phyloP scores from a whole-genome alignment of 2,888 invertebrate species.

The Malachius bipustulatus region DNA sequence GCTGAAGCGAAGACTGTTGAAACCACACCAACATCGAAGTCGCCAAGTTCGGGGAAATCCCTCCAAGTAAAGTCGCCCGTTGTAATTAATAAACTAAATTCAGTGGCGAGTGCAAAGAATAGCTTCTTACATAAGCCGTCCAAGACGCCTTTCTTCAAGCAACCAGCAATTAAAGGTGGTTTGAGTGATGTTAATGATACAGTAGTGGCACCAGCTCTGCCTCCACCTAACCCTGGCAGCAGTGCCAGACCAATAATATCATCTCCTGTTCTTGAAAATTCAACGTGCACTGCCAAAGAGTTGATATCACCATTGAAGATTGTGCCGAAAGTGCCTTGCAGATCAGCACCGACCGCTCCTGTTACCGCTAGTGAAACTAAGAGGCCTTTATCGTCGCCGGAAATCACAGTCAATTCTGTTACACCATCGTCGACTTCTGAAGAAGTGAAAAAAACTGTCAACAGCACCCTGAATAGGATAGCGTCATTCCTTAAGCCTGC shows the following conservation, averaged over 20 bases:
- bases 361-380: conserved; percentile 33
- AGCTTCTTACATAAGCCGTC: conserved; percentile 23
- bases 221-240: conserved; percentile 51
- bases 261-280: conserved; percentile 67
- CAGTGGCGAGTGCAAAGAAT: conserved; percentile 16
- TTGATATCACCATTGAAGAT: conserved; percentile 50
- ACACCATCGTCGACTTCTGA: conserved; percentile 22
- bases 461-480: conserved; percentile 54
- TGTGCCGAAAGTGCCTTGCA: conserved; percentile 46
- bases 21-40: conserved; percentile 25
- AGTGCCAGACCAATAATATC: conserved; percentile 65
- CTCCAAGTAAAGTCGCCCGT: conserved; percentile 18
- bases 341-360: conserved; percentile 48
- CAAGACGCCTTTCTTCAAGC: conserved; percentile 30
- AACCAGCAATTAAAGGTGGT: conserved; percentile 37
- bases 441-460: conserved; percentile 21
- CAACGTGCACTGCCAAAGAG: conserved; percentile 68
- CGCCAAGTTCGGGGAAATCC: background rate
- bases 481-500: conserved; percentile 61
- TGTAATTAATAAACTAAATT: conserved; percentile 16
- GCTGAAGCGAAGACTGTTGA: conserved; percentile 24
- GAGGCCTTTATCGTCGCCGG: conserved; percentile 41
- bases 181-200: conserved; percentile 37
- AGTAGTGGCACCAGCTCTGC: conserved; percentile 42
- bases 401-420: conserved; percentile 20